Evolutionary conservation across 2,797 vertebrate genomes (phyloP).

Genomic region (Phrynocephalus vlangalii): DNA sequence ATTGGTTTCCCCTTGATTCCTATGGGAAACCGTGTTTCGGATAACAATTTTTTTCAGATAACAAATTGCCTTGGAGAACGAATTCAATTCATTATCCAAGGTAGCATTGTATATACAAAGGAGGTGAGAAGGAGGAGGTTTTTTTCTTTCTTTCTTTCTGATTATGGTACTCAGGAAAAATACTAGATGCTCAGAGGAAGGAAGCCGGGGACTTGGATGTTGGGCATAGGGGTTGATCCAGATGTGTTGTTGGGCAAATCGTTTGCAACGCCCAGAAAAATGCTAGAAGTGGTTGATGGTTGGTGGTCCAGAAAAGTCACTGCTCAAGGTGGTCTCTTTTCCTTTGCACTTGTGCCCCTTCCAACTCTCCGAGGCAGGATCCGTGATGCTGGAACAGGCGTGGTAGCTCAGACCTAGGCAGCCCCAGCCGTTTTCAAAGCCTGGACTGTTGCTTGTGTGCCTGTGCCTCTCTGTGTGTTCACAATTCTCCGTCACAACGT

Average conservation of each 20-base stretch:
- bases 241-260: neutral
- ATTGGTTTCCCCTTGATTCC: no score
- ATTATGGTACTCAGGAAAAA: neutral
- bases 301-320: neutral
- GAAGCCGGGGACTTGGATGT: neutral
- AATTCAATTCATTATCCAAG: no score
- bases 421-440: neutral
- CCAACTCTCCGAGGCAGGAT: neutral
- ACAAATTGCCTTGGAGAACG: no score
- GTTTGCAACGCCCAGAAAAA: neutral
- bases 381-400: neutral
- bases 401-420: neutral
- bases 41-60: no score
- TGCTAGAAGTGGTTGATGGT: no score
- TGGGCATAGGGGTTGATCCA: neutral
- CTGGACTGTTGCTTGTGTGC: no score
- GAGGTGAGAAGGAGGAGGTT: no score
- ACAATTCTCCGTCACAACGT: no score
- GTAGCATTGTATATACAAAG: no score
- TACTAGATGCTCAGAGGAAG: neutral
- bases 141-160: no score
- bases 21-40: no score
- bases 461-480: neutral
- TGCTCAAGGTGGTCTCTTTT: neutral
- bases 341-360: no score